Percentiles rank a stretch among this genome's conserved stretches.
Evolutionary conservation across 2,797 vertebrate genomes (phyloP).

Genomic region (Poeciliopsis paucimaculata): DNA sequence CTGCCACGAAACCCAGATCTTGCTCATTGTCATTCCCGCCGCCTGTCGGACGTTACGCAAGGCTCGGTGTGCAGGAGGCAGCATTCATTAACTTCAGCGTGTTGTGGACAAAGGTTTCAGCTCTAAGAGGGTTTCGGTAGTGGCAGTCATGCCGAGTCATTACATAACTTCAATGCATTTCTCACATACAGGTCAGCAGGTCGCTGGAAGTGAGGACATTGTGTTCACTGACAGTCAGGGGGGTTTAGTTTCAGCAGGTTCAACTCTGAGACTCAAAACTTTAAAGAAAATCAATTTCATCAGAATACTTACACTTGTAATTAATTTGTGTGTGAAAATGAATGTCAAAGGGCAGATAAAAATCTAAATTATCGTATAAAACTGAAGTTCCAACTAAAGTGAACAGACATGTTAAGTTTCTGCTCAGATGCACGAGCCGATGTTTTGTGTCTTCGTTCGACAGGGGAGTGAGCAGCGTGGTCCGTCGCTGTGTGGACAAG

Average conservation of each 20-base stretch:
- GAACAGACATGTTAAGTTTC: not conserved
- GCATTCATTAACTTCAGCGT: slow-evolving; percentile 30
- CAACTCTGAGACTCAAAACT: not conserved
- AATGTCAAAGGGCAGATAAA: not conserved
- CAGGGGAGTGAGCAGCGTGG: slow-evolving; percentile 97
- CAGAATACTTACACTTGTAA: not conserved
- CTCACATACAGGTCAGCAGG: slow-evolving; percentile 40
- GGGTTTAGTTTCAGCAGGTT: not conserved
- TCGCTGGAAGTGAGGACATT: slow-evolving; percentile 44
- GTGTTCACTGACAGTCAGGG: slow-evolving; percentile 1
- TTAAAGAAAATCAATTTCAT: not conserved
- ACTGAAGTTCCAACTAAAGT: not conserved
- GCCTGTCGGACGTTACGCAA: slow-evolving; percentile 61
- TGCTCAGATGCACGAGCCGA: not conserved
- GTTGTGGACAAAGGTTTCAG: slow-evolving; percentile 54
- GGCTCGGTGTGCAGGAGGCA: slow-evolving; percentile 11
- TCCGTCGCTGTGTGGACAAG: slow-evolving; percentile 92
- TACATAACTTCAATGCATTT: slow-evolving; percentile 42
- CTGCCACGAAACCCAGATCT: not conserved
- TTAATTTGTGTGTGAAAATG: not conserved
- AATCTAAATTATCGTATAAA: not conserved
- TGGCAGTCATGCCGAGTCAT: slow-evolving; percentile 10
- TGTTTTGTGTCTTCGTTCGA: slow-evolving; percentile 7
- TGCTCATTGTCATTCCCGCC: slow-evolving; percentile 61
- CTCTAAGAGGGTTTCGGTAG: slow-evolving; percentile 24